Conservation (phyloP, 2,113 vertebrate species). For the Morone saxatilis region DNA sequence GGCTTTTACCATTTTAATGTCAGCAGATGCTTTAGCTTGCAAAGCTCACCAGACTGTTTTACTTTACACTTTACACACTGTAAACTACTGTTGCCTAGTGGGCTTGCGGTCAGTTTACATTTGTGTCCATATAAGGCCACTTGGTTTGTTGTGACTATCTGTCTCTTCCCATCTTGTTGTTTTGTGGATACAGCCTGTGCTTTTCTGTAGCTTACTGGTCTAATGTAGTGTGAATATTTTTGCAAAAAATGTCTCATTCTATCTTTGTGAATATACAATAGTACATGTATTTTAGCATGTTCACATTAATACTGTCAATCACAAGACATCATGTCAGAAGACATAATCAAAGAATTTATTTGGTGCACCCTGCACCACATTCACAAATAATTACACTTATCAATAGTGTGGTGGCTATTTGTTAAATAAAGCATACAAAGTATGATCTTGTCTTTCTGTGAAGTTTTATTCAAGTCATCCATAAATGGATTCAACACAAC, state of each 20-base stretch:
- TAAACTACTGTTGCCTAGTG: background rate
- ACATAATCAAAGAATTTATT: background rate
- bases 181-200: background rate
- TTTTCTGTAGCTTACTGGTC: background rate
- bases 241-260: background rate
- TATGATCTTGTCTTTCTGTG: too few relatives aligned
- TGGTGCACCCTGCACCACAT: background rate
- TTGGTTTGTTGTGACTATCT: background rate
- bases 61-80: background rate
- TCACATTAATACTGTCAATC: background rate
- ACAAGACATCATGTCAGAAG: background rate
- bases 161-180: background rate
- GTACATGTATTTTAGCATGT: background rate
- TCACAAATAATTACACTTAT: background rate
- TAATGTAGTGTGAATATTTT: background rate
- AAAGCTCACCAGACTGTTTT: background rate
- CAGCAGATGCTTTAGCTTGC: constrained; percentile 18
- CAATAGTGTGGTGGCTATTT: background rate
- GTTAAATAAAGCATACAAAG: too few relatives aligned
- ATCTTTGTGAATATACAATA: too few relatives aligned
- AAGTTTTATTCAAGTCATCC: too few relatives aligned
- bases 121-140: background rate
- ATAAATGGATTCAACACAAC: too few relatives aligned
- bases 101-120: constrained; percentile 4
- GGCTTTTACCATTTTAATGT: background rate